A percentile compares a stretch with the other conserved stretches of the same genome.
These are phyloP conservation scores for Drosophila picticornis DNA, from an alignment of 2,888 invertebrate genomes.

Conservation along the genomic window DNA sequence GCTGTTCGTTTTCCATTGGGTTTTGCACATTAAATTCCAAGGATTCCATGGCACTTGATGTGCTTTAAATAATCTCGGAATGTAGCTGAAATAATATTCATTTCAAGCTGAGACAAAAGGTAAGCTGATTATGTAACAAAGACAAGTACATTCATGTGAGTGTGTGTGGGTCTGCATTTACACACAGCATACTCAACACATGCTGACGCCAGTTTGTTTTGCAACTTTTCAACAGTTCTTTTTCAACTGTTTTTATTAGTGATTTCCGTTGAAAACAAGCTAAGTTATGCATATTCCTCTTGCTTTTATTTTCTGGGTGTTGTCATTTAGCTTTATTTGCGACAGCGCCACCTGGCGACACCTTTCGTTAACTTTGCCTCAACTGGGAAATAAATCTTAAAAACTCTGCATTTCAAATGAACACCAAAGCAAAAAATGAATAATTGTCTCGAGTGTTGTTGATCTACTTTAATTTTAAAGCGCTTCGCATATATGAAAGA, in stretches of 20 bases:
- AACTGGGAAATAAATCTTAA: slow-evolving; percentile 7
- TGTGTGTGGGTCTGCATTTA: slow-evolving; percentile 11
- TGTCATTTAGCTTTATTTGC: background rate
- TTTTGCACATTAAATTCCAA: slow-evolving; percentile 8
- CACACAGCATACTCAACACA: slow-evolving; percentile 62
- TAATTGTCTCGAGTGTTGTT: slow-evolving; percentile 4
- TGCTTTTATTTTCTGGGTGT: background rate
- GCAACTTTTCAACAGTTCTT: slow-evolving; percentile 76
- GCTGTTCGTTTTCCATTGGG: background rate
- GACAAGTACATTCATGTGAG: slow-evolving; percentile 11
- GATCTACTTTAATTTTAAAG: background rate
- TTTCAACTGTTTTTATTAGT: slow-evolving; percentile 75
- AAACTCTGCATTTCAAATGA: slow-evolving; percentile 7
- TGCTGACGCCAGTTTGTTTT: slow-evolving; percentile 76
- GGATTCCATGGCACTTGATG: slow-evolving; percentile 42
- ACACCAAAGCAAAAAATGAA: background rate
- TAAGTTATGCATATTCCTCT: slow-evolving; percentile 56
- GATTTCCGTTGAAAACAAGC: slow-evolving; percentile 78
- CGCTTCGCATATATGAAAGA: background rate
- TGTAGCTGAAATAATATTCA: slow-evolving; percentile 49
- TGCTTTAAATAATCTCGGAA: slow-evolving; percentile 54
- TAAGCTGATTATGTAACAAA: slow-evolving; percentile 78
- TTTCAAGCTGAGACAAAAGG: slow-evolving; percentile 52
- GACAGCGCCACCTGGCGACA: slow-evolving; percentile 17
- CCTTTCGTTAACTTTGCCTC: slow-evolving; percentile 29